Evolutionary conservation across 2,113 vertebrate genomes (phyloP).

Genomic region (Montifringilla adamsi): DNA sequence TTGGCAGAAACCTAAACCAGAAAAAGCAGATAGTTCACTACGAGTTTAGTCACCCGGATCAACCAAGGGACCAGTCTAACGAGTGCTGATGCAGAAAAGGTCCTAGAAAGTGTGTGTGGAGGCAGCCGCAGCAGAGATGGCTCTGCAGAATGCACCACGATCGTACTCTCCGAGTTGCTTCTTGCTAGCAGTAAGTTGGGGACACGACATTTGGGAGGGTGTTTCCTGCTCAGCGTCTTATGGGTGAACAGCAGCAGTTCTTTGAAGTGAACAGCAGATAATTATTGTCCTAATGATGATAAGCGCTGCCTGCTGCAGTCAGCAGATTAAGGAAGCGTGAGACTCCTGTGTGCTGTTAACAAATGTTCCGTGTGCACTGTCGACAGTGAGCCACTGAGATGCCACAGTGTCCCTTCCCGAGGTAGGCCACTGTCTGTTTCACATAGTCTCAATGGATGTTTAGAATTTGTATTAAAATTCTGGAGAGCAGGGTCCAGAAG

Average conservation of each 20-base stretch:
- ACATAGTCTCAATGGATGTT: neutral
- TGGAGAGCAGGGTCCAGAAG: neutral
- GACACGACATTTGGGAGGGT: neutral
- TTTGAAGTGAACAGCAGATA: neutral
- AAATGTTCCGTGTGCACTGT: fast-evolving
- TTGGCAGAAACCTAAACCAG: conserved; percentile 39
- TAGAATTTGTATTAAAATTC: neutral
- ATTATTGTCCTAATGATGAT: neutral
- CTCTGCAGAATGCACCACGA: neutral
- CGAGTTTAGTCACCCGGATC: neutral
- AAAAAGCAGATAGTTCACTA: conserved; percentile 7
- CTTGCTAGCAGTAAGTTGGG: neutral
- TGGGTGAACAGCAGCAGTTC: neutral
- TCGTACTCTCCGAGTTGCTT: neutral
- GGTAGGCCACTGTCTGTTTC: neutral
- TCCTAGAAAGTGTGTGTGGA: neutral
- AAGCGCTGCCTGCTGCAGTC: neutral
- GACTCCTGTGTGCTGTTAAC: neutral
- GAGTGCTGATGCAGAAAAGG: neutral
- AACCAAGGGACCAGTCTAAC: neutral
- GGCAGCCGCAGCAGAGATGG: neutral
- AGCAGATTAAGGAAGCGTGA: neutral
- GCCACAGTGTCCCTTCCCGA: neutral
- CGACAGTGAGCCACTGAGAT: neutral
- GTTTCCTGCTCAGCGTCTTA: neutral